Percentiles rank a stretch among this genome's conserved stretches.
Conservation (phyloP, 2,113 vertebrate genomes). For the Brachyistius frenatus region DNA sequence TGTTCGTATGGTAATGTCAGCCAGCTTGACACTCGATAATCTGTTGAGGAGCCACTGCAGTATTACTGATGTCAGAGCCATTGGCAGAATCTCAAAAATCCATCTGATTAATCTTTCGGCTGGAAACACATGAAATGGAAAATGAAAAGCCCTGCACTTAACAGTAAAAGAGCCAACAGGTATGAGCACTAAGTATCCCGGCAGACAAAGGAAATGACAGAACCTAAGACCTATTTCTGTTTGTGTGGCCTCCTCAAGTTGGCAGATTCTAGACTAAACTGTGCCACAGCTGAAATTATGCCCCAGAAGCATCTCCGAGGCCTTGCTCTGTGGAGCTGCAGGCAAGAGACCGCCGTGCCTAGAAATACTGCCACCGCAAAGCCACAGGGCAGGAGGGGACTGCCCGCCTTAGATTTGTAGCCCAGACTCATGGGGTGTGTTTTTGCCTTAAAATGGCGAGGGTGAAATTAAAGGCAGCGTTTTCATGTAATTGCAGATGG, state of each 20-base stretch:
- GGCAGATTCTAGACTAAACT: constrained; percentile 67
- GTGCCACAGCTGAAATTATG: constrained; percentile 67
- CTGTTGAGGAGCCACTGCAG: constrained; percentile 25
- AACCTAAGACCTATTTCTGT: constrained; percentile 64
- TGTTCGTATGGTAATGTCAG: constrained; percentile 16
- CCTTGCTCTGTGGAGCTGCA: constrained; percentile 61
- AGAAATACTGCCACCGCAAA: constrained; percentile 76
- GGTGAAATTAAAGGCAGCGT: constrained; percentile 80
- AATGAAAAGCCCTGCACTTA: constrained; percentile 31
- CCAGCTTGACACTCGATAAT: constrained; percentile 35
- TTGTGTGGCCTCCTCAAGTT: constrained; percentile 64
- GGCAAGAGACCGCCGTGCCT: constrained; percentile 63
- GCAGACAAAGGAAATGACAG: constrained; percentile 37
- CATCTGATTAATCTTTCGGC: constrained; percentile 25
- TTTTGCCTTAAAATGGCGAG: constrained; percentile 68
- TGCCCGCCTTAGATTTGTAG: constrained; percentile 61
- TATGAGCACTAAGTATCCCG: constrained; percentile 28
- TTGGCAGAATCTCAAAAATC: constrained; percentile 21
- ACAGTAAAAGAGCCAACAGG: constrained; percentile 30
- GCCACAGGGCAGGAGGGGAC: constrained; percentile 74
- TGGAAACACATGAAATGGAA: constrained; percentile 42
- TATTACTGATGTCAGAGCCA: constrained; percentile 27
- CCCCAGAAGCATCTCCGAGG: constrained; percentile 38
- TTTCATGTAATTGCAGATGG: constrained; percentile 77
- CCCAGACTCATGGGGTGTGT: constrained; percentile 71